These are phyloP conservation scores for Thymelicus lineola DNA, from an alignment of 2,888 invertebrate species.

Conservation along the genomic window DNA sequence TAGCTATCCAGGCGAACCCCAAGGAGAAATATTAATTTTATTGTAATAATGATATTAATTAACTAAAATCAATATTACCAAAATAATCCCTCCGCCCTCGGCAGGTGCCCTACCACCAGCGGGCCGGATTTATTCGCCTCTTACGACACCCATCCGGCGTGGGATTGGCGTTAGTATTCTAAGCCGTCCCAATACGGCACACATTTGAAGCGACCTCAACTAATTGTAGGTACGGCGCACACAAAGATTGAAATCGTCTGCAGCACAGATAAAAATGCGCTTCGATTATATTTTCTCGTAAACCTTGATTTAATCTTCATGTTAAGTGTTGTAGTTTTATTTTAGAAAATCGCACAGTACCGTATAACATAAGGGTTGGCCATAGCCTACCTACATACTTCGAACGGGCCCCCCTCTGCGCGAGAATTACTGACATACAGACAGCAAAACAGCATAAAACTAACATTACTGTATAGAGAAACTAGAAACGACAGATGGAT, in stretches of 20 bases:
- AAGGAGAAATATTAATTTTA: no score
- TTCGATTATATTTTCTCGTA: slow-evolving; percentile 32
- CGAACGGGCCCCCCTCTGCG: slow-evolving; percentile 46
- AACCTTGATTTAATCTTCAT: slow-evolving; percentile 23
- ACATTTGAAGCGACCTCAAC: slow-evolving; percentile 36
- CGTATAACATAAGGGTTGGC: slow-evolving; percentile 39
- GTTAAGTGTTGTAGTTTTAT: slow-evolving; percentile 34
- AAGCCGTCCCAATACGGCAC: no score
- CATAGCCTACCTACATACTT: slow-evolving; percentile 41
- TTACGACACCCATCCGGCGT: no score
- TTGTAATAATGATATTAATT: no score
- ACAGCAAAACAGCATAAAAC: slow-evolving; percentile 34
- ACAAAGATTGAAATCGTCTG: slow-evolving; percentile 31
- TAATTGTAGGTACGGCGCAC: slow-evolving; percentile 26
- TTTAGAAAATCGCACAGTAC: slow-evolving; percentile 36
- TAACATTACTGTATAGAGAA: slow-evolving; percentile 31
- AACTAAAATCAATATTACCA: no score
- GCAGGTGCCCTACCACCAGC: no score
- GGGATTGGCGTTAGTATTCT: no score
- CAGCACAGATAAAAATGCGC: slow-evolving; percentile 27
- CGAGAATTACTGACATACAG: slow-evolving; percentile 42
- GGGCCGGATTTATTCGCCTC: no score
- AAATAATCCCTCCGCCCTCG: no score
- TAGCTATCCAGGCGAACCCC: no score
- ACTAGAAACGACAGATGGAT: slow-evolving; percentile 33